These are phyloP conservation scores for Premnoplex brunnescens DNA, from an alignment of 2,797 vertebrate species.

Conservation along the genomic window DNA sequence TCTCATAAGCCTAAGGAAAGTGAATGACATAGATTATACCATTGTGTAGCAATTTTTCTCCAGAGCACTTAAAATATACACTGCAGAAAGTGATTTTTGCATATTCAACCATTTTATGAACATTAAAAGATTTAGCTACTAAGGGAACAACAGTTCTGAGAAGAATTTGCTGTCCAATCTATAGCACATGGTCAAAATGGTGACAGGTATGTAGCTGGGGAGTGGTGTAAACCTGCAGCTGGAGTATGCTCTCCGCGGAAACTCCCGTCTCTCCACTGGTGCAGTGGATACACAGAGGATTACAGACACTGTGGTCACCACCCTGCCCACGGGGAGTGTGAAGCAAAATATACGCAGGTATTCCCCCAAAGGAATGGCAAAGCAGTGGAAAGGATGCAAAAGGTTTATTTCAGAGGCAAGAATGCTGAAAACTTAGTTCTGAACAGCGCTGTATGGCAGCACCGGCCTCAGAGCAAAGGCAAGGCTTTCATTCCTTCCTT, in stretches of 20 bases:
- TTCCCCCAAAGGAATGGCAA: too few species aligned
- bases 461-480: too few species aligned
- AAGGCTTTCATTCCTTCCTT: too few species aligned
- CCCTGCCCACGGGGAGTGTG: neutral
- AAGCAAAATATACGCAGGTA: too few species aligned
- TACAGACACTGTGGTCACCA: accelerated
- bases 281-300: neutral
- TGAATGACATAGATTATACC: neutral
- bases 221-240: neutral
- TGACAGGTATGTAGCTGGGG: neutral
- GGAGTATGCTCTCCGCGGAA: neutral
- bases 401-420: too few species aligned
- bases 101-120: neutral
- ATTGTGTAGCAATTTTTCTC: neutral
- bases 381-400: too few species aligned
- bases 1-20: neutral
- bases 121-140: neutral
- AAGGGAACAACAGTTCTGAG: neutral
- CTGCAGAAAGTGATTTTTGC: neutral
- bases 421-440: too few species aligned
- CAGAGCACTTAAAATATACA: neutral
- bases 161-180: neutral
- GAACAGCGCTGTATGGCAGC: too few species aligned
- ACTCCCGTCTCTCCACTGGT: neutral
- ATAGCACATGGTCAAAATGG: neutral